These are phyloP conservation scores for Alectura lathami DNA, from an alignment of 2,113 vertebrate genomes.

Conservation along the genomic window DNA sequence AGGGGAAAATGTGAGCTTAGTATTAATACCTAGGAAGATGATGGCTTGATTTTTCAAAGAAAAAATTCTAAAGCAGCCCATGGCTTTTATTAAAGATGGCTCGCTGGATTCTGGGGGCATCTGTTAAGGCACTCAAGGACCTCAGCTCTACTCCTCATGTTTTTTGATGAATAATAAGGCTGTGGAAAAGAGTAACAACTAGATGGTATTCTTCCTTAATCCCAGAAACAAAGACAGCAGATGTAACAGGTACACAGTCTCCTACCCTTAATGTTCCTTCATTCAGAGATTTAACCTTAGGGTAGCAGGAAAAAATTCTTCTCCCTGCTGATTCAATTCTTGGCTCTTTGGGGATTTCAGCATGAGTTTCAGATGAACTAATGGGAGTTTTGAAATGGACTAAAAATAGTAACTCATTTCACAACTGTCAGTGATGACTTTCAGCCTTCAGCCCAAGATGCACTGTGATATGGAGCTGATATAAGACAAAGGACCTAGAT, in stretches of 20 bases:
- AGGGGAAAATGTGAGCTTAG: conserved; percentile 19
- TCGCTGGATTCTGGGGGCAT: neutral
- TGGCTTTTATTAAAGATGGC: neutral
- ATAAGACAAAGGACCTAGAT: neutral
- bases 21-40: conserved; percentile 21
- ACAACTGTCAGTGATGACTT: neutral
- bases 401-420: conserved; percentile 27
- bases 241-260: neutral
- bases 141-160: neutral
- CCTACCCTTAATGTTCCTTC: neutral
- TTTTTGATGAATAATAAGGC: neutral
- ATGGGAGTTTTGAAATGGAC: neutral
- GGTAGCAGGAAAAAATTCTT: neutral
- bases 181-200: neutral
- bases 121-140: neutral
- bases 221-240: neutral
- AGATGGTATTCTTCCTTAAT: neutral
- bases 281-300: conserved; percentile 10
- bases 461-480: neutral
- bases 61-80: neutral
- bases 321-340: neutral
- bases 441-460: neutral
- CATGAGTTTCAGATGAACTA: neutral
- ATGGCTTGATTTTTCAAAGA: conserved; percentile 5
- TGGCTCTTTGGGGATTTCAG: neutral